Evolutionary conservation across 2,888 invertebrate genomes (phyloP).

Genomic region (Mesorhabditis sp.): DNA sequence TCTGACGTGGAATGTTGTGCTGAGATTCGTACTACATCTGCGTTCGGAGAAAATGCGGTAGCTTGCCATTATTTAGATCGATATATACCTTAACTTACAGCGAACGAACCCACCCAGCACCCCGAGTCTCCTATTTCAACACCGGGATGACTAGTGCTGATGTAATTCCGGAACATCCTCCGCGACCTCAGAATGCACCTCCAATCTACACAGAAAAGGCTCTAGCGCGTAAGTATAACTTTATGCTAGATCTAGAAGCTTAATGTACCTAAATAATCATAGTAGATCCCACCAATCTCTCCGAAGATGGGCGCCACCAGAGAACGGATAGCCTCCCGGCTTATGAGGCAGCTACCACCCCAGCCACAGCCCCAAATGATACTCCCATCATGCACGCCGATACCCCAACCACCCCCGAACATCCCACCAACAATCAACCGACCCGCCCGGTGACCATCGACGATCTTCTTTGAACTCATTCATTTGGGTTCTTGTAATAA

Average conservation of each 20-base stretch:
- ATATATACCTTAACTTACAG: not conserved
- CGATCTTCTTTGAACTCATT: not conserved
- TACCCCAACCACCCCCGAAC: not conserved
- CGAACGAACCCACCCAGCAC: not conserved
- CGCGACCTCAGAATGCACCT: not conserved
- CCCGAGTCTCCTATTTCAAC: slow-evolving; percentile 2
- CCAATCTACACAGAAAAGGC: slow-evolving; percentile 3
- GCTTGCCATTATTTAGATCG: not conserved
- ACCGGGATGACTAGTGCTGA: not conserved
- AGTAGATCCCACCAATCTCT: not conserved
- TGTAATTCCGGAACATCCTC: slow-evolving; percentile 1
- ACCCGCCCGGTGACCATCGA: slow-evolving; percentile 5
- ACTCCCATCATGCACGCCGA: not conserved
- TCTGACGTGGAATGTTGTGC: slow-evolving; percentile 1
- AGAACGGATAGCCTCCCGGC: not conserved
- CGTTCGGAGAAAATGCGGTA: not conserved
- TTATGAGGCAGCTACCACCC: not conserved
- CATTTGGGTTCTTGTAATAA: no score
- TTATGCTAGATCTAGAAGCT: not conserved
- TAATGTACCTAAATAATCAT: not conserved
- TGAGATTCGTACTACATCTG: not conserved
- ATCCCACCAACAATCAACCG: not conserved
- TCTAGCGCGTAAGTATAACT: not conserved
- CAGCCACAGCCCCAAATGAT: not conserved
- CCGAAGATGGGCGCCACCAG: not conserved